Percentiles rank a stretch among this genome's conserved stretches.
phyloP scores from a whole-genome alignment of 2,113 vertebrate genomes.

The Coracopsis vasa region DNA sequence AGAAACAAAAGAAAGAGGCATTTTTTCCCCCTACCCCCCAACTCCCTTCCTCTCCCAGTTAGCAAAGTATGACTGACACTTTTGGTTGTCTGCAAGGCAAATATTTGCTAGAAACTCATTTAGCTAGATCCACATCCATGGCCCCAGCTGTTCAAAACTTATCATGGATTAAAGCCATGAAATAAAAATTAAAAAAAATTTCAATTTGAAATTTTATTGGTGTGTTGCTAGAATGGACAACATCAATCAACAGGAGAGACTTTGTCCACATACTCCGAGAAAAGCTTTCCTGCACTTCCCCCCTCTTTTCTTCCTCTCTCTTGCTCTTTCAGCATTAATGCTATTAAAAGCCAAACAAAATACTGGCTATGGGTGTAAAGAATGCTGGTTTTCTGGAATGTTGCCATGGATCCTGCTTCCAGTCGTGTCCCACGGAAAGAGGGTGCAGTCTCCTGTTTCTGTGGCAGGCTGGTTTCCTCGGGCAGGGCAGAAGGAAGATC shows the following conservation, averaged over 20 bases:
- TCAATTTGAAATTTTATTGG: constrained; percentile 87
- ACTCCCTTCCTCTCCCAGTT: not conserved
- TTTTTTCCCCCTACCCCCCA: not conserved
- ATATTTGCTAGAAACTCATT: constrained; percentile 54
- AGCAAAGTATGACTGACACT: constrained; percentile 42
- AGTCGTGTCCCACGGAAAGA: constrained; percentile 8
- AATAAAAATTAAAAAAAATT: constrained; percentile 72
- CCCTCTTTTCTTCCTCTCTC: not conserved
- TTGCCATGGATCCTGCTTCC: constrained; percentile 61
- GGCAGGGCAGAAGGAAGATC: not conserved
- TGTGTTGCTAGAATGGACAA: constrained; percentile 77
- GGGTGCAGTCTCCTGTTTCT: constrained; percentile 25
- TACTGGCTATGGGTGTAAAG: constrained; percentile 64
- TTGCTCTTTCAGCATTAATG: constrained; percentile 24
- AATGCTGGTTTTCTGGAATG: constrained; percentile 75
- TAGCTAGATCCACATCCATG: constrained; percentile 66
- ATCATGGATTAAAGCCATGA: constrained; percentile 85
- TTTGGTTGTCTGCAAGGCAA: constrained; percentile 49
- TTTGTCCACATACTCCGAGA: constrained; percentile 69
- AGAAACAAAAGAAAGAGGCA: constrained; percentile 9
- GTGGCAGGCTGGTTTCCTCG: constrained; percentile 66
- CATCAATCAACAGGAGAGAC: constrained; percentile 67
- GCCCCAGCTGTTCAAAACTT: constrained; percentile 71
- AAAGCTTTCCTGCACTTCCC: constrained; percentile 48
- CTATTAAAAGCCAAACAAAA: constrained; percentile 71